Conservation (phyloP, 2,797 vertebrate genomes). For the Avahi laniger region DNA sequence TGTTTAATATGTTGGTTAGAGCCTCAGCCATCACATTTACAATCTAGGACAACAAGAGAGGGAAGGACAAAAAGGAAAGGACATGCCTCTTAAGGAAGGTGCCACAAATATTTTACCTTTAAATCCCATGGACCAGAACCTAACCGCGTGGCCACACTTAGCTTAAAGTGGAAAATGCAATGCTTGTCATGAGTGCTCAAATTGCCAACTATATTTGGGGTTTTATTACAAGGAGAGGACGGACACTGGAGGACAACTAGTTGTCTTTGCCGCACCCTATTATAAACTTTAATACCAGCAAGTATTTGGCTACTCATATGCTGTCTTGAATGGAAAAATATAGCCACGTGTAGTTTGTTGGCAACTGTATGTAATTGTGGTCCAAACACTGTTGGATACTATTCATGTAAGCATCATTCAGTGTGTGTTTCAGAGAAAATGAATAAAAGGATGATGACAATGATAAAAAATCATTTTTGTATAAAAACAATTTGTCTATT, state of each 20-base stretch:
- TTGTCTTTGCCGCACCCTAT: background rate
- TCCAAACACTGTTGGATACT: background rate
- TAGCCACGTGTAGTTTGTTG: background rate
- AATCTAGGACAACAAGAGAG: background rate
- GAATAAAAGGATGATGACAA: background rate
- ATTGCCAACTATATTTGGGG: background rate
- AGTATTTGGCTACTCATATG: background rate
- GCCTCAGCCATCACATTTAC: background rate
- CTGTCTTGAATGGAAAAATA: background rate
- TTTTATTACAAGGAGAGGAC: background rate
- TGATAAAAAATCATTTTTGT: background rate
- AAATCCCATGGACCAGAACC: background rate
- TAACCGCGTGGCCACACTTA: background rate
- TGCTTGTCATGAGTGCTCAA: background rate
- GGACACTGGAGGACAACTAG: background rate
- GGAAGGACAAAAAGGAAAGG: background rate
- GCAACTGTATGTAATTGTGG: background rate
- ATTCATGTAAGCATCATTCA: background rate
- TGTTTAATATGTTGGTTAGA: background rate
- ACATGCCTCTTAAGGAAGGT: background rate
- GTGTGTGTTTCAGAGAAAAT: background rate
- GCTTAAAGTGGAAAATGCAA: background rate
- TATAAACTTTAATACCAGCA: background rate
- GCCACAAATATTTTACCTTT: background rate
- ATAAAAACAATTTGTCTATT: background rate